phyloP scores from a whole-genome alignment of 1,140 invertebrate genomes.

The Acarapis woodi region DNA sequence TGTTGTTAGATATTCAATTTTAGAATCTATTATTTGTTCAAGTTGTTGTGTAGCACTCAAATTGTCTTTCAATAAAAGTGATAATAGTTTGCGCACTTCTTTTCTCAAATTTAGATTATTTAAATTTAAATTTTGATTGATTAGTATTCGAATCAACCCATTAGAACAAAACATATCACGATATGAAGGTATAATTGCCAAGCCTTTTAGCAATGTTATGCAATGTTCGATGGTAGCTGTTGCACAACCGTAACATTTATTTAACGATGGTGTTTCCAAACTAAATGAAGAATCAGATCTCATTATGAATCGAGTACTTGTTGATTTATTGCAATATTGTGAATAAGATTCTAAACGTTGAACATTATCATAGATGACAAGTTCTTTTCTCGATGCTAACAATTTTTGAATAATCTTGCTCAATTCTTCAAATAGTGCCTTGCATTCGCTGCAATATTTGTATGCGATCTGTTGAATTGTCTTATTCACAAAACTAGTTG shows the following conservation, averaged over 20 bases:
- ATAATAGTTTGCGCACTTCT: conserved; percentile 56
- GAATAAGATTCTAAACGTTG: conserved; percentile 25
- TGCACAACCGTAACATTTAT: conserved; percentile 23
- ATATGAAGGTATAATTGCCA: conserved; percentile 49
- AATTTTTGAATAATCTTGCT: conserved; percentile 79
- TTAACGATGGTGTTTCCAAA: conserved; percentile 11
- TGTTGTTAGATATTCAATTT: conserved; percentile 25
- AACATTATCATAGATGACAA: conserved; percentile 67
- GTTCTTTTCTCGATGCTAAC: conserved; percentile 53
- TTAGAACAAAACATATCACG: conserved; percentile 47
- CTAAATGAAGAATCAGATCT: no score
- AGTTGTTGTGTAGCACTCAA: conserved; percentile 54
- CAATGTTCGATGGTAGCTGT: conserved; percentile 57
- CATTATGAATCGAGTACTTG: neutral
- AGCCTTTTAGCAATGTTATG: conserved; percentile 59
- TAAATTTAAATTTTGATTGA: conserved; percentile 48
- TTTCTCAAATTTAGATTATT: conserved; percentile 33
- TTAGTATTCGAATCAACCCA: conserved; percentile 59
- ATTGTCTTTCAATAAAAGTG: conserved; percentile 67
- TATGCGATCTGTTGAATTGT: conserved; percentile 36
- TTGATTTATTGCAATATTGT: neutral
- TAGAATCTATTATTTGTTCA: conserved; percentile 43
- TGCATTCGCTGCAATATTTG: conserved; percentile 79
- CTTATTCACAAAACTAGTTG: conserved; percentile 23
- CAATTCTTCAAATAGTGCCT: conserved; percentile 73